Base-by-base conservation (phyloP, 2,113 vertebrate genomes). In the Nesogale talazaci region DNA sequence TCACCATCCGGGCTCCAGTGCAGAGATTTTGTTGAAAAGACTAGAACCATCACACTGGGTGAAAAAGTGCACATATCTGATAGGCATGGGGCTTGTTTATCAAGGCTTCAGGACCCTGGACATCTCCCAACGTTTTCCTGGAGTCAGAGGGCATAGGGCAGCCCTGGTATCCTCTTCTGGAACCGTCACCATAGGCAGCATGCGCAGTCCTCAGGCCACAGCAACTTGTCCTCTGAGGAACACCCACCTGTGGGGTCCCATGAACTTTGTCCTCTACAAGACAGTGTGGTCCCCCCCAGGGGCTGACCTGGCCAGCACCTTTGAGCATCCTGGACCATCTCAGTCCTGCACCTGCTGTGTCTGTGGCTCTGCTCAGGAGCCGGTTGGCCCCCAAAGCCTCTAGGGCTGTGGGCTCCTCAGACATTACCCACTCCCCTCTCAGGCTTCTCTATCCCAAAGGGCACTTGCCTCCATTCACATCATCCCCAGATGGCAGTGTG, bases 401-500 rank as follows among this genome's bases (percentile, higher is more conserved):
- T 4, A 1, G 16, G 34, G n/a, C 70, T 38, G 34, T 23, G 70
- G 20, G 19, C 17, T 38, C 70, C 36, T 20, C 19, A 74, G 70
- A 74, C 70, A 20, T 17, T 17, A 72, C 36, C 34, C 17, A 38
- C 38, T 83, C 38, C 38, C 81, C 38, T 23, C 10, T 4, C 38
- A 15, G 22, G 29, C 38, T 14, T 29, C 67, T 25, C 17, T 22
- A 16, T 25, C 31, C 31, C 80, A 27, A 8, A 1, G 16, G 12
- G 3, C 38, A 17, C 15, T 12, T 52, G 11, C 40, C 38, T 0
- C 29, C 10, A n/a, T n/a, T n/a, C n/a, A n/a, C n/a, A n/a, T n/a
- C n/a, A n/a, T n/a, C n/a, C n/a, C n/a, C n/a, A n/a, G n/a, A n/a
- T n/a, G n/a, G n/a, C 42, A 31, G 22, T 6, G 23, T n/a, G 61